Conservation (phyloP, 2,888 invertebrate genomes). For the Oxytorus armatus region DNA sequence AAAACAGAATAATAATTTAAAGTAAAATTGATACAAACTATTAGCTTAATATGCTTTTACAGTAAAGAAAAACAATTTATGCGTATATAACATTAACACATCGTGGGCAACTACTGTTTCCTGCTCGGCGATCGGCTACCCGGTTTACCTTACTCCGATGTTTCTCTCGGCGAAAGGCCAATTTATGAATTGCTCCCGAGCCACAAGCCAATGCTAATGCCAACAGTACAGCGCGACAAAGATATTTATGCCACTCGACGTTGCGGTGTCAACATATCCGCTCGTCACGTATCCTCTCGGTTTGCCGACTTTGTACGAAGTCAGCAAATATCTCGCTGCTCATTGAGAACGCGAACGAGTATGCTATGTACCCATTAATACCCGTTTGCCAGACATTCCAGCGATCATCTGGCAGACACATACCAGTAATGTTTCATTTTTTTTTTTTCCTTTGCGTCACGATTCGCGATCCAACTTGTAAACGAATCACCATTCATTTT, state of each 20-base stretch:
- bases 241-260: conserved; percentile 69
- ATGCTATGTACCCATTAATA: conserved; percentile 53
- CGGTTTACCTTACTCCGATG: conserved; percentile 7
- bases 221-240: conserved; percentile 62
- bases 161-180: conserved; percentile 70
- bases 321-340: conserved; percentile 21
- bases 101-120: no score
- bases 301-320: conserved; percentile 61
- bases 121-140: no score
- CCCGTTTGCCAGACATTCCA: conserved; percentile 64
- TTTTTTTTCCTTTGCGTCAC: conserved; percentile 26
- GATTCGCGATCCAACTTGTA: not conserved
- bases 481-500: not conserved
- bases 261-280: conserved; percentile 58
- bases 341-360: conserved; percentile 62
- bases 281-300: conserved; percentile 62
- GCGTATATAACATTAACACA: no score
- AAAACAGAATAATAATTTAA: no score
- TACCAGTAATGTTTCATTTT: no score
- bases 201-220: conserved; percentile 65
- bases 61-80: no score
- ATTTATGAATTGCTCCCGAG: conserved; percentile 70
- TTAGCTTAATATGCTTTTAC: no score
- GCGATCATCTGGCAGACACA: conserved; percentile 41
- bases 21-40: no score